Conservation (phyloP, 2,113 vertebrate species). For the Elaphurus davidianus region DNA sequence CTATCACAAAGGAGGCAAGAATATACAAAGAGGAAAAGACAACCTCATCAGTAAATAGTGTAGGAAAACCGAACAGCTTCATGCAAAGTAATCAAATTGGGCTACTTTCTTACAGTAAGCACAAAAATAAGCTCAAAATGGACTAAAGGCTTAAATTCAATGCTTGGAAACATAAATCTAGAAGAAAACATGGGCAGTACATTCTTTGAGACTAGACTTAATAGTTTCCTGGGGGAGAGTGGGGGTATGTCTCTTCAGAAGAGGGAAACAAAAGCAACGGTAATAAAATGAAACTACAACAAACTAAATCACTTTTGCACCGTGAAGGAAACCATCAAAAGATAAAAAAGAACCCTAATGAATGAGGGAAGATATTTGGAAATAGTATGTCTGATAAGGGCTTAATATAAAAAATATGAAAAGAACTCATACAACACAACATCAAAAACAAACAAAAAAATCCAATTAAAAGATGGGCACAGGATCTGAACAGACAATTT, state of each 20-base stretch:
- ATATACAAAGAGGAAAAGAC: neutral
- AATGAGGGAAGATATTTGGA: neutral
- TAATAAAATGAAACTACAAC: neutral
- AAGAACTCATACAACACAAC: neutral
- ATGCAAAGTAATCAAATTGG: neutral
- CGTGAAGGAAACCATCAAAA: neutral
- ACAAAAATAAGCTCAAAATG: neutral
- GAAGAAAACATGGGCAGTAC: neutral
- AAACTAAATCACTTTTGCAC: neutral
- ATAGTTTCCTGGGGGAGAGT: neutral
- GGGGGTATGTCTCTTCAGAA: neutral
- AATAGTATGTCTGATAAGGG: neutral
- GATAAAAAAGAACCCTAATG: neutral
- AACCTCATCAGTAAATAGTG: neutral
- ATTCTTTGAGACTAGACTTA: neutral
- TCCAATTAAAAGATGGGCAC: neutral
- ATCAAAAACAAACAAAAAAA: neutral
- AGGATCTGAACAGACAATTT: neutral
- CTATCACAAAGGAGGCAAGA: neutral
- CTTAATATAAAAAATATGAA: neutral
- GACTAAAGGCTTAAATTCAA: neutral
- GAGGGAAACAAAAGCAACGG: neutral
- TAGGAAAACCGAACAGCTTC: neutral
- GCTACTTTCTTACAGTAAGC: neutral
- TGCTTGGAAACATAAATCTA: neutral